Evolutionary conservation across 2,797 vertebrate genomes (phyloP), one percentile per base, ranked within the genome.

Genomic region (Anguilla megastoma): DNA sequence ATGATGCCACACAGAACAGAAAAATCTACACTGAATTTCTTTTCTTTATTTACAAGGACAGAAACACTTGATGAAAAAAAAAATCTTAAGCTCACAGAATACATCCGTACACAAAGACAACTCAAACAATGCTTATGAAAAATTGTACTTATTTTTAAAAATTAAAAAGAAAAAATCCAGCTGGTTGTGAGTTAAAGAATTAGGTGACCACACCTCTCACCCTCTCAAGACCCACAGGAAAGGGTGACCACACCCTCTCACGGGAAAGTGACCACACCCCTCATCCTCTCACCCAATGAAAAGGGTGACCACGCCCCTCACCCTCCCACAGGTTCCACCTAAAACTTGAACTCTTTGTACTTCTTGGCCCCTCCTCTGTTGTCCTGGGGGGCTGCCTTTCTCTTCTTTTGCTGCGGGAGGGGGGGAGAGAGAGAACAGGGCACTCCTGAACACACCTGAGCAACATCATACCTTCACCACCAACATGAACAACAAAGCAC

Each of bases 331-430:
- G 83, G n/a, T 84, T 80, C 0, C n/a, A 5, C 27, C 90, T 97
- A 98, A 93, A 98, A 98, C 94, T 98, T 98, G 95, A 98, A 98
- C 91, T 98, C 98, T 90, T 98, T 98, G 93, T 98, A 98, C 91
- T 98, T 98, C 95, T 98, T 98, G 90, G 97, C 97, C 0, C 97
- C 97, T 0, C 96, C 93, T 6, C 97, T 92, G 0, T 96, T 97
- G 91, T 98, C 98, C 91, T 98, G 97, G 0, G 98, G 97, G 90
- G 98, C 97, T 8, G 97, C 97, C 93, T 98, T 98, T 93, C 97
- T 95, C 92, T 98, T 98, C 93, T 98, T 98, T 96, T 98, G 98
- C 97, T 98, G 93, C 8, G 0, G 41, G 41, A 86, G 1, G 63
- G 45, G 76, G 18, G 90, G 48, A 54, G 52, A 85, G 10, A 21